Base-by-base conservation (phyloP, 2,113 vertebrate species). In the Capreolus pygargus region DNA sequence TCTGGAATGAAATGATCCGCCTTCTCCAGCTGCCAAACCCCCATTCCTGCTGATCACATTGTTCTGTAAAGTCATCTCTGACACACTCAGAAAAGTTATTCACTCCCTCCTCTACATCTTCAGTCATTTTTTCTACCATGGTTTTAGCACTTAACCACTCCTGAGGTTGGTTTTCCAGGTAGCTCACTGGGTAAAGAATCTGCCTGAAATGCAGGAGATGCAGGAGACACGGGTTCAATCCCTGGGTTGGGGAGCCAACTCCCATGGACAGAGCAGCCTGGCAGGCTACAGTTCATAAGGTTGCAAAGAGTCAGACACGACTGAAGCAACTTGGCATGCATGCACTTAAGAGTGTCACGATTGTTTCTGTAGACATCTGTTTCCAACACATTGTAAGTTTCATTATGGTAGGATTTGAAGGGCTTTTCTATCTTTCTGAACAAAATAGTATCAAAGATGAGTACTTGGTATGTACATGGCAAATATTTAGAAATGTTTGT, bases 251-350 rank as follows among this genome's bases (percentile, higher is more conserved):
- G 64, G 21, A 36, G 64, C 2, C 0, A 9, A 21, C 36, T 70
- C n/a, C 17, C 2, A 21, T 0, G 0, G 64, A 21, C 64, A 70
- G 64, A 70, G n/a, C n/a, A 70, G 16, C 64, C 2, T 36, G n/a
- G n/a, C 64, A 0, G 17, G 64, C n/a, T 70, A 70, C n/a, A 70
- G 17, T 21, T 70, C 33, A 70, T 21, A 70, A 30, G 9, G 8
- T 6, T 70, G 64, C 64, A 70, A 36, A 36, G 64, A 67, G n/a
- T 21, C n/a, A n/a, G n/a, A 70, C 64, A 21, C 9, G 19, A 21
- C 19, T 36, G n/a, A 21, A 36, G 17, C 64, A 36, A 11, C 64
- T 70, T 11, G n/a, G 64, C 17, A 70, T 0, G 17, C 17, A 11
- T 70, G 14, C 45, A 89, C 3, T 55, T 70, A 85, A 8, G 25